These are phyloP conservation scores for Crepidodera aurea DNA, from an alignment of 2,888 invertebrate species.

Conservation along the genomic window DNA sequence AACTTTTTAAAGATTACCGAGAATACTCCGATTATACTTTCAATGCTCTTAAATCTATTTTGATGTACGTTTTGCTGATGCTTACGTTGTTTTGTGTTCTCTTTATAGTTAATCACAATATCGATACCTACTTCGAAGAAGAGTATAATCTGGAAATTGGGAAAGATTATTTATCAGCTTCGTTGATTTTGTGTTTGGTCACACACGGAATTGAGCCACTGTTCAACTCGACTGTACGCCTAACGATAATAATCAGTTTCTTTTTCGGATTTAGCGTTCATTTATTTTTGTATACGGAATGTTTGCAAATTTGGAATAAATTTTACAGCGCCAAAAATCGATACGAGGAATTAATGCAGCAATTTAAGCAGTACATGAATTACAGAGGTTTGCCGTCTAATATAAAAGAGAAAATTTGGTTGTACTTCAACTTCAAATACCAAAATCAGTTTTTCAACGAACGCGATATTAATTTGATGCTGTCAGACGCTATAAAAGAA, in stretches of 20 bases:
- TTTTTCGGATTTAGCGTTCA: not conserved
- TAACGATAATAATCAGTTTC: not conserved
- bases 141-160: not conserved
- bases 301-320: conserved; percentile 48
- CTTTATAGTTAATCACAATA: not conserved
- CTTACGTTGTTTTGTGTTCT: conserved; percentile 8
- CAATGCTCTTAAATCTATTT: conserved; percentile 20
- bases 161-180: not conserved
- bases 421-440: conserved; percentile 59
- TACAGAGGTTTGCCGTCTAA: conserved; percentile 59
- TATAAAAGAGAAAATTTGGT: conserved; percentile 55
- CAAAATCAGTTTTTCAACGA: conserved; percentile 59
- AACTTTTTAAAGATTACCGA: not conserved
- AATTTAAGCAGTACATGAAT: conserved; percentile 60
- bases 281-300: conserved; percentile 37
- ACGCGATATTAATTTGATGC: conserved; percentile 51
- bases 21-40: conserved; percentile 23
- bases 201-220: not conserved
- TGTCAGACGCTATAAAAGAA: conserved; percentile 7
- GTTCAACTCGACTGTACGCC: not conserved
- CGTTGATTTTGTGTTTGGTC: not conserved
- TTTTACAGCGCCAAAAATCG: conserved; percentile 48
- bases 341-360: conserved; percentile 53
- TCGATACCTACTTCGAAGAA: not conserved
- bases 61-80: conserved; percentile 12